phyloP scores from a whole-genome alignment of 2,888 invertebrate genomes.

The Perizoma flavofasciatum region DNA sequence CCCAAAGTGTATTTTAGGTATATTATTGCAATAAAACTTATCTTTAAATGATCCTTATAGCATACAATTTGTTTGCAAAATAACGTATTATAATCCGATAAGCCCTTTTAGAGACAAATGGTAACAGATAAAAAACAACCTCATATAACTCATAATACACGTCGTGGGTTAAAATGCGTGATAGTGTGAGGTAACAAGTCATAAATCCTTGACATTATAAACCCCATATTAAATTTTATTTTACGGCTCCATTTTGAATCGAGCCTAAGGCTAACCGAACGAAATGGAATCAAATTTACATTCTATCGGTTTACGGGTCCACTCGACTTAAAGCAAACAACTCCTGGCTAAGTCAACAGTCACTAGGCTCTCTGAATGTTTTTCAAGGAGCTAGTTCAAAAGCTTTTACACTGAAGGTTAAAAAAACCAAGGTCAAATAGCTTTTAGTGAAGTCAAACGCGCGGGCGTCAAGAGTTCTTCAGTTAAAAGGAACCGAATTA shows the following conservation, averaged over 20 bases:
- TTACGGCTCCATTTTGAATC: conserved; percentile 9
- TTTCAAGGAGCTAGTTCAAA: conserved; percentile 31
- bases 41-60: no score
- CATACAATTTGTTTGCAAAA: no score
- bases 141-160: no score
- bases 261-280: conserved; percentile 31
- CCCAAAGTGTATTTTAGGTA: no score
- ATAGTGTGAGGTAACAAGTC: no score
- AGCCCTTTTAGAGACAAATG: no score
- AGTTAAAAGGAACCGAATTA: conserved; percentile 4
- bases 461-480: conserved; percentile 7
- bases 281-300: conserved; percentile 62
- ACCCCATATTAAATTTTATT: no score
- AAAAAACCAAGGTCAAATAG: conserved; percentile 19
- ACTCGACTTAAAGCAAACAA: conserved; percentile 50
- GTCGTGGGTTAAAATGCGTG: no score
- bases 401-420: conserved; percentile 30
- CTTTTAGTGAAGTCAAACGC: conserved; percentile 4
- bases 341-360: conserved; percentile 54
- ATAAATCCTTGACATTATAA: no score
- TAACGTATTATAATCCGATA: no score
- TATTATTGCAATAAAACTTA: no score
- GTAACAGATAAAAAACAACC: no score
- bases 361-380: conserved; percentile 27
- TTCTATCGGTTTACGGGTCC: conserved; percentile 59